phyloP scores from a whole-genome alignment of 2,113 vertebrate species.

The Tamias sibiricus region DNA sequence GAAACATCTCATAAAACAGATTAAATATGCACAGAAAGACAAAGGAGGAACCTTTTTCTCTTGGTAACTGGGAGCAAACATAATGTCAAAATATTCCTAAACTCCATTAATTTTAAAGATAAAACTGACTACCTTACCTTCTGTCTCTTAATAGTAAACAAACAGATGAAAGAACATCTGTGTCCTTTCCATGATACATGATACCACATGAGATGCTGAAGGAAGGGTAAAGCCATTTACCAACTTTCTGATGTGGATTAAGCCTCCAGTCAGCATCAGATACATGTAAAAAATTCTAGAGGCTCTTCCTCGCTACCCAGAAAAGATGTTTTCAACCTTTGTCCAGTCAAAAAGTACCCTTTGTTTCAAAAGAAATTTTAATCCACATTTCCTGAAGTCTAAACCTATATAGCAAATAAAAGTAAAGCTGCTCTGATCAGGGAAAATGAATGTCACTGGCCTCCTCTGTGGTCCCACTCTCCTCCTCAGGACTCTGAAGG shows the following conservation, averaged over 20 bases:
- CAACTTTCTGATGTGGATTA: background rate
- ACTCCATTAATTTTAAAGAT: background rate
- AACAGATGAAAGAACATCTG: background rate
- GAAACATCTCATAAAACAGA: background rate
- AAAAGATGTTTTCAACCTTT: background rate
- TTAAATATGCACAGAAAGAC: background rate
- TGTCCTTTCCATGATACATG: too few species aligned
- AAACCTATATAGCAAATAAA: background rate
- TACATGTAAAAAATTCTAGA: background rate
- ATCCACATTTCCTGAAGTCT: background rate
- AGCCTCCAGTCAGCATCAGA: background rate
- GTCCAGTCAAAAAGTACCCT: background rate
- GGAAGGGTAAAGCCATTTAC: too few species aligned
- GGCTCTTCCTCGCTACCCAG: background rate
- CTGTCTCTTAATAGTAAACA: background rate
- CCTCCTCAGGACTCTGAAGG: background rate
- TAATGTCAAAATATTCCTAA: background rate
- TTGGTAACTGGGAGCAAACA: background rate
- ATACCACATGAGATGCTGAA: background rate
- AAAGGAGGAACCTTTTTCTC: background rate
- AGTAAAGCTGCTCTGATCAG: background rate
- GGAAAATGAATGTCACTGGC: background rate
- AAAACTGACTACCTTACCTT: background rate
- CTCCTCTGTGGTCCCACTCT: background rate
- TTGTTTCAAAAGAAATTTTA: slow-evolving; percentile 15